Percentiles rank a stretch among this genome's conserved stretches.
phyloP scores from a whole-genome alignment of 37 sponge, comb jelly and placozoan genomes.

The Chondrosia reniformis region DNA sequence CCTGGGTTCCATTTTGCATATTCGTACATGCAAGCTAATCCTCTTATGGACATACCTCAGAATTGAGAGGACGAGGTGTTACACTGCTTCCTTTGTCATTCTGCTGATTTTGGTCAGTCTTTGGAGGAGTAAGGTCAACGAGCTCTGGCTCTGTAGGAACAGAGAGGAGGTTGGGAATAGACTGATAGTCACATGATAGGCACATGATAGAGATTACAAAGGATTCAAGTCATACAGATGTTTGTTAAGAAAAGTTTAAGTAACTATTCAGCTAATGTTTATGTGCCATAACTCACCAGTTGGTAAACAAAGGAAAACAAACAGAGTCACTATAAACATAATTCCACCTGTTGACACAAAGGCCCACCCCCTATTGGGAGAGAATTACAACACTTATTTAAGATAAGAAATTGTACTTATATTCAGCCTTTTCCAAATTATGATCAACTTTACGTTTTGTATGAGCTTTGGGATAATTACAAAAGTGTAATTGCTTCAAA shows the following conservation, averaged over 20 bases:
- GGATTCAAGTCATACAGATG: background rate
- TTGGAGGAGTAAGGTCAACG: background rate
- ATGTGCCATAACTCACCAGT: background rate
- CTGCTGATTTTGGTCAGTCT: background rate
- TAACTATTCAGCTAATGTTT: background rate
- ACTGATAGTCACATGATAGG: background rate
- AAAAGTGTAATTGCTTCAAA: no score
- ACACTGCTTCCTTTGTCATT: background rate
- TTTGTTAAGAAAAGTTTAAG: background rate
- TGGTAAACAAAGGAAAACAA: constrained; percentile 6
- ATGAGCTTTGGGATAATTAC: no score
- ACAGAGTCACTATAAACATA: constrained; percentile 3
- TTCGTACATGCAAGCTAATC: background rate
- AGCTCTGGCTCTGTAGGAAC: background rate
- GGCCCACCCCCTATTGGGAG: constrained; percentile 30
- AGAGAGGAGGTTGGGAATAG: background rate
- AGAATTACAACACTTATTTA: no score
- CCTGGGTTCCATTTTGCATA: no score
- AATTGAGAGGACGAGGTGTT: background rate
- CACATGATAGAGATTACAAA: background rate
- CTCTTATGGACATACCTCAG: background rate
- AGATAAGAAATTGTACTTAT: no score
- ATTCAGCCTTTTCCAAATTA: no score
- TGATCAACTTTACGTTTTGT: no score
- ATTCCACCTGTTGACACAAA: constrained; percentile 27